A percentile compares a stretch with the other conserved stretches of the same genome.
Evolutionary conservation across 2,113 vertebrate genomes (phyloP).

Genomic region (Hypocryptadius cinnamomeus): DNA sequence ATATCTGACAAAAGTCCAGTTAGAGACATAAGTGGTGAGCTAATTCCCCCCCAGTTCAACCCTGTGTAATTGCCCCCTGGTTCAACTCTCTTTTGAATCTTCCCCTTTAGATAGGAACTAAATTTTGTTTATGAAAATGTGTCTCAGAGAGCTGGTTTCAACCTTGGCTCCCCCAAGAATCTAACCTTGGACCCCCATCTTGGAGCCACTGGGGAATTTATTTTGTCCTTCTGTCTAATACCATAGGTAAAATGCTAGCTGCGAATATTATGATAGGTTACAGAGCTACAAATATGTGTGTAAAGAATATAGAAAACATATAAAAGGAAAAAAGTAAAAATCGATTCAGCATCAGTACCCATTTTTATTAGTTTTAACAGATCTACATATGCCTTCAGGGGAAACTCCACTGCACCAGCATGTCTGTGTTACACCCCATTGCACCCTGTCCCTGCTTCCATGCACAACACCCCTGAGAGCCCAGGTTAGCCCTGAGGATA

Average conservation of each 20-base stretch:
- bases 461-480: accelerated
- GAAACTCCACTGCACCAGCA: accelerated
- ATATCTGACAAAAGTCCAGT: background rate
- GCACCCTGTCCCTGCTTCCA: background rate
- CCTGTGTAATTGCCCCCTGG: background rate
- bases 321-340: background rate
- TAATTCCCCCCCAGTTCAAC: background rate
- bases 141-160: background rate
- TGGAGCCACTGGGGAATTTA: background rate
- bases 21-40: background rate
- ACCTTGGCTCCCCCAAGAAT: background rate
- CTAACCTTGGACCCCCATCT: background rate
- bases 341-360: background rate
- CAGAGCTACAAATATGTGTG: background rate
- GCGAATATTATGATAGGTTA: background rate
- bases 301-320: background rate
- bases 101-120: background rate
- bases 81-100: background rate
- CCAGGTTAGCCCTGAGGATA: background rate
- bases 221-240: background rate
- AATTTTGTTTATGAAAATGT: background rate
- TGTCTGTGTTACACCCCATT: accelerated
- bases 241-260: background rate
- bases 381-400: accelerated
- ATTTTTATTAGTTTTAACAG: background rate